Base-by-base conservation (phyloP, 2,888 invertebrate genomes). In the Crematogaster levior region DNA sequence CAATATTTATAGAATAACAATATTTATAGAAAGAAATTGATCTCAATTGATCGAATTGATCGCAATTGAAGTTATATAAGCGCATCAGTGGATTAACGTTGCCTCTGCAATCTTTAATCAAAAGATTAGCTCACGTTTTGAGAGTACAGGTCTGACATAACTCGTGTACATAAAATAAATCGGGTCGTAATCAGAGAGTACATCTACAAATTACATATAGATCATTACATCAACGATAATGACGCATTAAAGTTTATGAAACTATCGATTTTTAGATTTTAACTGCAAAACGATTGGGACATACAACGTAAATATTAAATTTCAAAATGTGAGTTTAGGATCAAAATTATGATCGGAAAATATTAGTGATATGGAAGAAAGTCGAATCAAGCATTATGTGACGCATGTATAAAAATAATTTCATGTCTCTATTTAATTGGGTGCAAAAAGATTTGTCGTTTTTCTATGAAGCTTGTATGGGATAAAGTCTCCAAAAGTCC, bases 121-220 rank as follows among this genome's bases (percentile, higher is more conserved):
- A 80, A 86, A 61, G 84, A 81, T 65, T 46, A 63, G 40, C 34
- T 61, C 15, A 27, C 18, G 18, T 53, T 63, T 66, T 66, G 53
- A 30, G 66, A 77, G 53, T 30, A 12, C 10, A 30, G 12, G 15
- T 63, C 40, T 34, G 48, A 40, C 40, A 56, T 56, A 24, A 60
- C 3, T 40, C 21, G 21, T 15, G 12, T 34, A 48, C 34, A 30
- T n/a, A n/a, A 9, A 12, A 3, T 5, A n/a, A 48, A 18, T 4
- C 9, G 37, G 58, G 53, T 83, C 37, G 65, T 56, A 66, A 56
- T 58, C 56, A 37, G 27, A 3, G 51, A 46, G 46, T 81, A 60
- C 83, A 80, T 75, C 72, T 75, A 70, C 79, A 87, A 87, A 86
- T 86, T 86, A 70, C 77, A 46, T n/a, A n/a, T 43, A 48, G 61